These are phyloP conservation scores for Ancistrus triradiatus DNA, from an alignment of 2,113 vertebrate species.

Conservation along the genomic window DNA sequence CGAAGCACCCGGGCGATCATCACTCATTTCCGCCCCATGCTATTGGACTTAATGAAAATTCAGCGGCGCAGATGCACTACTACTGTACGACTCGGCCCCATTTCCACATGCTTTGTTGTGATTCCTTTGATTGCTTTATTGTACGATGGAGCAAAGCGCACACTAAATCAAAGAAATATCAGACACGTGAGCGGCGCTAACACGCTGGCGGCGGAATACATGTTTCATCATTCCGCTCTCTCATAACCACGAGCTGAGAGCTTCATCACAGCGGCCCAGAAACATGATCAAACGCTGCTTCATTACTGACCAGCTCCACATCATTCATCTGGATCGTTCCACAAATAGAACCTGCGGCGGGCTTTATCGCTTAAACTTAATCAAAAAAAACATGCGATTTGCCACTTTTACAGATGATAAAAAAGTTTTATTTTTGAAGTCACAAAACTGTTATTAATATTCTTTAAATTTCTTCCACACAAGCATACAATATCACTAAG, in stretches of 20 bases:
- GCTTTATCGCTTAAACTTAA: neutral
- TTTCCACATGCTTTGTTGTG: constrained; percentile 40
- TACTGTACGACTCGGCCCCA: constrained; percentile 16
- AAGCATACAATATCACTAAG: too few species aligned
- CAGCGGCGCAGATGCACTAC: constrained; percentile 33
- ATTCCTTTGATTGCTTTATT: constrained; percentile 32
- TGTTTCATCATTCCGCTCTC: constrained; percentile 24
- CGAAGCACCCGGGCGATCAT: constrained; percentile 33
- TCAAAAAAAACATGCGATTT: too few species aligned
- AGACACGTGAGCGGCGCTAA: neutral
- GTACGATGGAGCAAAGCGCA: constrained; percentile 10
- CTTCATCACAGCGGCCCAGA: constrained; percentile 33
- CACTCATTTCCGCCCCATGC: constrained; percentile 20
- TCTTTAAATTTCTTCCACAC: too few species aligned
- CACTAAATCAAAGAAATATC: constrained; percentile 31
- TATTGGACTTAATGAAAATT: constrained; percentile 44
- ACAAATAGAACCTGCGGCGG: constrained; percentile 28
- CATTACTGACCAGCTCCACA: constrained; percentile 33
- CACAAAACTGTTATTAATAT: too few species aligned
- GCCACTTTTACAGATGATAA: too few species aligned
- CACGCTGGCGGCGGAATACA: too few species aligned
- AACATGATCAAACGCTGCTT: constrained; percentile 41
- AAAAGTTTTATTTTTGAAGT: too few species aligned
- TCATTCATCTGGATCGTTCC: constrained; percentile 35
- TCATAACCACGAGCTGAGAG: constrained; percentile 23